Percentiles rank a stretch among this genome's conserved stretches.
Conservation (phyloP, 2,888 invertebrate genomes). For the Branchellion lobata region DNA sequence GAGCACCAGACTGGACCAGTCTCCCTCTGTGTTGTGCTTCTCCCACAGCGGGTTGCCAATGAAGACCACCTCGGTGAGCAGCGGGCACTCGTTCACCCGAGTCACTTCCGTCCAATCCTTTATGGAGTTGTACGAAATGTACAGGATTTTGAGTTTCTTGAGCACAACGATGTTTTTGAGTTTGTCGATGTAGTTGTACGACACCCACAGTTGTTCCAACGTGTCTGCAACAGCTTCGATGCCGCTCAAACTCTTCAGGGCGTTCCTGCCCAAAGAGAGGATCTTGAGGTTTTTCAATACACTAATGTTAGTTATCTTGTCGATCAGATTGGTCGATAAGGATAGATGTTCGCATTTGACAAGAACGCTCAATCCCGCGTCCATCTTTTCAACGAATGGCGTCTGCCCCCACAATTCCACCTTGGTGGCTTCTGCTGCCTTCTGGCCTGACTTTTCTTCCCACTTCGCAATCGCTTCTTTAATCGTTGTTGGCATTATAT, state of each 20-base stretch:
- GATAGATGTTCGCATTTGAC: conserved; percentile 77
- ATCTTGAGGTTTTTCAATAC: conserved; percentile 77
- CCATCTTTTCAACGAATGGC: conserved; percentile 95
- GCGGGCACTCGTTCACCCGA: conserved; percentile 41
- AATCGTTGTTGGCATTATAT: conserved; percentile 57
- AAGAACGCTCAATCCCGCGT: conserved; percentile 75
- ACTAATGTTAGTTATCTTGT: conserved; percentile 81
- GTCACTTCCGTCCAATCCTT: conserved; percentile 46
- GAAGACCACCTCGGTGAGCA: conserved; percentile 41
- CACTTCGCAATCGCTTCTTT: conserved; percentile 76
- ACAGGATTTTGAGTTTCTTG: conserved; percentile 74
- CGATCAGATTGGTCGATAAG: conserved; percentile 88
- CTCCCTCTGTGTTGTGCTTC: conserved; percentile 56
- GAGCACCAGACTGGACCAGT: conserved; percentile 57
- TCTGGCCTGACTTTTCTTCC: conserved; percentile 54
- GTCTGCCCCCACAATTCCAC: conserved; percentile 82
- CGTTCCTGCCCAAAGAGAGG: conserved; percentile 82
- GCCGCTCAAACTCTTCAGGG: conserved; percentile 84
- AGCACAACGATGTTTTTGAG: conserved; percentile 80
- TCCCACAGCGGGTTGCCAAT: conserved; percentile 61
- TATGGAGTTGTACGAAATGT: conserved; percentile 44
- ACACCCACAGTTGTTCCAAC: conserved; percentile 88
- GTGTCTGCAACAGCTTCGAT: conserved; percentile 84
- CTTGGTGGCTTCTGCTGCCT: conserved; percentile 73
- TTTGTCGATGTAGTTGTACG: conserved; percentile 88